Percentiles rank a stretch among this genome's conserved stretches.
Conservation (phyloP, 2,113 vertebrate genomes). For the Carassius auratus region DNA sequence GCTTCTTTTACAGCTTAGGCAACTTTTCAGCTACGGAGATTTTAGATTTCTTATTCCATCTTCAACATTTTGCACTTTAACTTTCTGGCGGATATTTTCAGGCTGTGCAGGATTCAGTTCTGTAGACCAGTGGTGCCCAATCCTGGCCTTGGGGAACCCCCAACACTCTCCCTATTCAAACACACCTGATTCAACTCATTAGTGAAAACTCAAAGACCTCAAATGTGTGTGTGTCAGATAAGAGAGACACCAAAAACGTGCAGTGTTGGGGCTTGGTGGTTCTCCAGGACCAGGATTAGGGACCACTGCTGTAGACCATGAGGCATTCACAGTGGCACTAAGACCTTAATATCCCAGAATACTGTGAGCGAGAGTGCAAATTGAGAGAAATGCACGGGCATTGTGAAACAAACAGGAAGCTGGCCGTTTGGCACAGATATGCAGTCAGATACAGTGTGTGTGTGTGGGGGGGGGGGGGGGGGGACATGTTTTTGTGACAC, state of each 20-base stretch:
- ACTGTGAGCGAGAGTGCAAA: not conserved
- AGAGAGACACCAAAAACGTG: too few species aligned
- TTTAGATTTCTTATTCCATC: constrained; percentile 54
- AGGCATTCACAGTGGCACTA: constrained; percentile 12
- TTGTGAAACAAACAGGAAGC: not conserved
- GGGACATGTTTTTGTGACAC: too few species aligned
- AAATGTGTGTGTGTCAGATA: too few species aligned
- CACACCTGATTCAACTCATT: too few species aligned
- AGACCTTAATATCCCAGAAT: not conserved
- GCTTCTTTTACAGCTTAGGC: constrained; percentile 67
- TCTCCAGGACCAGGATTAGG: too few species aligned
- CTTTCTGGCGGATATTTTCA: constrained; percentile 2
- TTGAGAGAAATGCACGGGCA: not conserved
- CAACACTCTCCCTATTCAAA: too few species aligned
- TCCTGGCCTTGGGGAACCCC: too few species aligned
- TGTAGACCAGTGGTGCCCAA: not conserved
- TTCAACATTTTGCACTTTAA: not conserved
- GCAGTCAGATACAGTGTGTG: not conserved
- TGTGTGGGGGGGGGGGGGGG: not conserved
- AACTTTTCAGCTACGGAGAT: constrained; percentile 60
- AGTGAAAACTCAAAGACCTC: too few species aligned
- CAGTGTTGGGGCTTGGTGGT: too few species aligned
- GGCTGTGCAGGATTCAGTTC: not conserved
- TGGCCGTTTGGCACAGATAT: not conserved
- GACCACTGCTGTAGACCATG: not conserved